Evolutionary conservation across 1,140 invertebrate genomes (phyloP).

Genomic region (Camponotus pennsylvanicus): DNA sequence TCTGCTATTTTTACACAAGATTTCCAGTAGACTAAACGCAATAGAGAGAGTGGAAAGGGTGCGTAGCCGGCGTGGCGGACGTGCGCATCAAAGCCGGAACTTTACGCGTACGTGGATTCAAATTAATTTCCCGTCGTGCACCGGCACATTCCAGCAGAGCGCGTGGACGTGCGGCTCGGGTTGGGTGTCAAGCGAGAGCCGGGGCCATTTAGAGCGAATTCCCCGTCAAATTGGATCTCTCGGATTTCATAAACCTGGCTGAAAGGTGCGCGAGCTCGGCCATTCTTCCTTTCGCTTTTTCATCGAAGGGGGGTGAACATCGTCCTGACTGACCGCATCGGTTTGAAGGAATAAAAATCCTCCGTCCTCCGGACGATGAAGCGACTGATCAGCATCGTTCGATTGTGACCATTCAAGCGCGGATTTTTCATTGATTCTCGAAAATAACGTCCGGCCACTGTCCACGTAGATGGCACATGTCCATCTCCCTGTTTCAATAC

Average conservation of each 20-base stretch:
- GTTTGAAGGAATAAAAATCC: conserved; percentile 32
- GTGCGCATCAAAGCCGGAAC: conserved; percentile 65
- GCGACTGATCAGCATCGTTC: conserved; percentile 9
- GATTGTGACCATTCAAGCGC: conserved; percentile 50
- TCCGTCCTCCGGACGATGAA: conserved; percentile 24
- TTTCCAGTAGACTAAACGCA: conserved; percentile 16
- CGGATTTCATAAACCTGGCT: conserved; percentile 69
- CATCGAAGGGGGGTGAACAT: neutral
- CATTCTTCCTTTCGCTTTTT: conserved; percentile 27
- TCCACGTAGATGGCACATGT: conserved; percentile 53
- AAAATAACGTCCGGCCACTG: neutral
- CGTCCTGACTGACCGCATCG: conserved; percentile 22
- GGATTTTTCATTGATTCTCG: conserved; percentile 59
- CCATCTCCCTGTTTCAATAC: conserved; percentile 52
- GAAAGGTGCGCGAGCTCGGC: conserved; percentile 15
- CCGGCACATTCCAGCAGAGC: conserved; percentile 74
- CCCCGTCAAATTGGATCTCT: conserved; percentile 61
- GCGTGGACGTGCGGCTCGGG: conserved; percentile 27
- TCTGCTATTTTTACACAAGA: conserved; percentile 13
- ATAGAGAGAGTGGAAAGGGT: neutral
- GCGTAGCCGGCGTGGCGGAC: neutral
- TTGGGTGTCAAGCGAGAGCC: conserved; percentile 50
- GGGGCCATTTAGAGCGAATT: conserved; percentile 58
- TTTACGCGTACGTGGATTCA: conserved; percentile 68
- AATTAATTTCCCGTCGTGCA: conserved; percentile 79